These are phyloP conservation scores for Turritopsis rubra DNA, from an alignment of 30 jellyfish, hydroid and myxozoan species.

Conservation along the genomic window DNA sequence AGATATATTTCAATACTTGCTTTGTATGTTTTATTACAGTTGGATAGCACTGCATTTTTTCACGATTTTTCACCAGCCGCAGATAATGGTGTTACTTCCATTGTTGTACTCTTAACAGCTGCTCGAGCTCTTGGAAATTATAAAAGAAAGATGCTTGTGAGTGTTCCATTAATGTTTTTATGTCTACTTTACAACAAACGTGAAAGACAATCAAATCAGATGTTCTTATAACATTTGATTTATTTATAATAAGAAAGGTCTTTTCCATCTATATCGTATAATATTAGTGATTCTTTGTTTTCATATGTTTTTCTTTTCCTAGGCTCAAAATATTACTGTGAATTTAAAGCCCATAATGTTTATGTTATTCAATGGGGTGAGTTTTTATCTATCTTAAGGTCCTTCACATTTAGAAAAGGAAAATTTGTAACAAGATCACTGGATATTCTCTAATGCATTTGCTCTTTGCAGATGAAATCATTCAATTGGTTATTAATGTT, in stretches of 20 bases:
- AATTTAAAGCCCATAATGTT: constrained; percentile 75
- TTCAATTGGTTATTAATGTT: too few species aligned
- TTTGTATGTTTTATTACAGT: constrained; percentile 21
- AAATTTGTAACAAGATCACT: too few species aligned
- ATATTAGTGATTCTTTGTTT: not conserved
- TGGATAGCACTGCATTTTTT: constrained; percentile 94
- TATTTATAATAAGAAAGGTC: too few species aligned
- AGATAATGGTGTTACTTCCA: constrained; percentile 92
- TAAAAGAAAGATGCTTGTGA: constrained; percentile 57
- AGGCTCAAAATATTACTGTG: constrained; percentile 19
- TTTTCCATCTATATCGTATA: too few species aligned
- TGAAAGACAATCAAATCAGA: too few species aligned
- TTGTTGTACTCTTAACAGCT: constrained; percentile 76
- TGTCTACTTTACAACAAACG: too few species aligned
- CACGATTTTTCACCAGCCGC: constrained; percentile 98
- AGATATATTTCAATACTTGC: not conserved
- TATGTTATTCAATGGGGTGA: constrained; percentile 89
- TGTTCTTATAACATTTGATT: too few species aligned
- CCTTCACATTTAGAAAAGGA: too few species aligned
- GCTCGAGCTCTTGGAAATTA: constrained; percentile 93
- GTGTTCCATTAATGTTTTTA: constrained; percentile 1
- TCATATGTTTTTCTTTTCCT: not conserved
- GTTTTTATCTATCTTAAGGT: too few species aligned
- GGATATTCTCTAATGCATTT: too few species aligned
- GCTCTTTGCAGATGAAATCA: too few species aligned